Percentiles rank a stretch among this genome's conserved stretches.
phyloP scores from a whole-genome alignment of 2,797 vertebrate genomes.

The Lithobates sylvaticus region DNA sequence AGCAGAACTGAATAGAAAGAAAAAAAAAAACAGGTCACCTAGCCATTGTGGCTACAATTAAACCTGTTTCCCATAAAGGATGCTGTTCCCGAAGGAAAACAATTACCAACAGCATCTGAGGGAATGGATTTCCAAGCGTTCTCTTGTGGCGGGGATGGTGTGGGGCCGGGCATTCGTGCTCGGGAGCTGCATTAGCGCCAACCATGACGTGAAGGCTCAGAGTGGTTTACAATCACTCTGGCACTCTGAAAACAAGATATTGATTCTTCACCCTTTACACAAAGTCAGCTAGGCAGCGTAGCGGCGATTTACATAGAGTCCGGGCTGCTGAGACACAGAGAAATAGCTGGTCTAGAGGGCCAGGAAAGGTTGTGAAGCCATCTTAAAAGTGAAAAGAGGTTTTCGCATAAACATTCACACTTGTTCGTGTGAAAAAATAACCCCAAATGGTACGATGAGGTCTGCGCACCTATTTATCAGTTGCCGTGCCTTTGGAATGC shows the following conservation, averaged over 20 bases:
- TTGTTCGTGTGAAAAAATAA: too few relatives aligned
- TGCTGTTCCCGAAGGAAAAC: not conserved
- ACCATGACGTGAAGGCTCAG: not conserved
- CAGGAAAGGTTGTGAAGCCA: not conserved
- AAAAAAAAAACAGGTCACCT: not conserved
- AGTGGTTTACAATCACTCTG: slow-evolving; percentile 15
- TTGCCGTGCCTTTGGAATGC: too few relatives aligned
- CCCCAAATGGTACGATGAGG: too few relatives aligned
- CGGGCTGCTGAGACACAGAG: not conserved
- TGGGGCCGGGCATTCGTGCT: not conserved
- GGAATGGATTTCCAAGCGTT: not conserved
- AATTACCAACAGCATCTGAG: not conserved
- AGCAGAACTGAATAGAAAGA: not conserved
- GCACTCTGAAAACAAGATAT: not conserved
- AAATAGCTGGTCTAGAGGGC: too few relatives aligned
- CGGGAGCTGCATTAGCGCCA: not conserved
- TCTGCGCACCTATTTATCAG: too few relatives aligned
- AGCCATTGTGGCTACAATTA: not conserved
- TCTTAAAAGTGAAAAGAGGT: not conserved
- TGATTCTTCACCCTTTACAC: not conserved
- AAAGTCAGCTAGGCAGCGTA: not conserved
- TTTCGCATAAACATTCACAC: too few relatives aligned
- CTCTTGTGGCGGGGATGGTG: not conserved
- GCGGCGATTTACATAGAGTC: not conserved
- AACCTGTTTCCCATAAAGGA: not conserved